These are phyloP conservation scores for Phengaris alcon DNA, from an alignment of 2,888 invertebrate species.

Conservation along the genomic window DNA sequence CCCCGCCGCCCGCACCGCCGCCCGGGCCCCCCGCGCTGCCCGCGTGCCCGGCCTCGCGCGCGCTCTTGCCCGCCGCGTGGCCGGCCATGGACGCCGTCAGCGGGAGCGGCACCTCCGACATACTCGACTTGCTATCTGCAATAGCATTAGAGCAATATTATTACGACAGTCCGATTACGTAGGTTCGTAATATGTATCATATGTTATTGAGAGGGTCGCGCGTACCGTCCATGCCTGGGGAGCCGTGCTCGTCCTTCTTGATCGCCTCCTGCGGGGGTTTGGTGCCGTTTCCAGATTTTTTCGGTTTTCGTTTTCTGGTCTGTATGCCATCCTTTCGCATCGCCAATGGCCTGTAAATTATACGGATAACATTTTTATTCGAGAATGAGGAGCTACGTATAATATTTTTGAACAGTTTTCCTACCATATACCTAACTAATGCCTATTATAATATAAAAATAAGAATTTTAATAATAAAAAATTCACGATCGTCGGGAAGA, in stretches of 20 bases:
- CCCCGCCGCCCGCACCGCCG: conserved; percentile 70
- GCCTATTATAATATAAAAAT: too few species aligned
- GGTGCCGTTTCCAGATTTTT: conserved; percentile 82
- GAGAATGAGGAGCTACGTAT: too few species aligned
- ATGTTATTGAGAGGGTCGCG: background rate
- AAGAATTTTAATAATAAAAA: too few species aligned
- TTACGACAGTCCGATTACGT: background rate
- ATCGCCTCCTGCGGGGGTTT: conserved; percentile 61
- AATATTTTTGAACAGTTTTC: too few species aligned
- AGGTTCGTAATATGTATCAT: background rate
- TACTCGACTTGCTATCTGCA: conserved; percentile 64
- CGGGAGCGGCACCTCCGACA: conserved; percentile 69
- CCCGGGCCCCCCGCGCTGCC: conserved; percentile 39
- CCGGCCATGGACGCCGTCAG: conserved; percentile 56
- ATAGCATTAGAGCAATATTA: conserved; percentile 14
- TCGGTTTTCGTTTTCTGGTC: conserved; percentile 96
- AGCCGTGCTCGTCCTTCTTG: conserved; percentile 71
- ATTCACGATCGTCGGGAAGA: too few species aligned
- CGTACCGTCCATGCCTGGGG: conserved; percentile 66
- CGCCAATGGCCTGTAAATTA: conserved; percentile 85
- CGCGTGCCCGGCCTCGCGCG: conserved; percentile 47
- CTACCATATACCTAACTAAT: too few species aligned
- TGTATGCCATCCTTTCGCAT: conserved; percentile 99
- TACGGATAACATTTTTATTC: background rate
- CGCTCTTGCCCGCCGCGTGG: conserved; percentile 52